Evolutionary conservation across 2,113 vertebrate genomes (phyloP), one percentile per base, ranked within the genome.

Genomic region (Ophiodon elongatus): DNA sequence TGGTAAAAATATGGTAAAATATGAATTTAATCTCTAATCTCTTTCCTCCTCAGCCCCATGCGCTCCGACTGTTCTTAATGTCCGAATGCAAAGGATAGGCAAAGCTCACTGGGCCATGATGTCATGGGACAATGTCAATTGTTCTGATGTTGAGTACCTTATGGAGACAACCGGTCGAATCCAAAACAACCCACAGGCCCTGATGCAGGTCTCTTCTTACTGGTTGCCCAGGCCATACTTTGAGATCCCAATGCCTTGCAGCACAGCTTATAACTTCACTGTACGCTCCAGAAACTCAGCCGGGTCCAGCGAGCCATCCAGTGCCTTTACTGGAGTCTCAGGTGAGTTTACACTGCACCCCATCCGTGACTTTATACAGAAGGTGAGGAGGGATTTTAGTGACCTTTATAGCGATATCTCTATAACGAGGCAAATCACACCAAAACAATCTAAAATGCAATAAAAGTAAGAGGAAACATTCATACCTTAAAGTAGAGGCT

Each of bases 211-310:
- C 23, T 71, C 89, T 1, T 96, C 95, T 45, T 96, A 96, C 78
- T 96, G 95, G 95, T 83, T 85, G 2, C 41, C 90, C 2, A 73
- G 64, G 59, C 60, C 65, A 5, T 95, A 92, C 83, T 96, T 95
- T 85, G 95, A 95, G 85, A 79, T 95, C 3, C 93, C 88, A 0
- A 66, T 96, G 45, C 95, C 95, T 9, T 95, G 95, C 79, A 94
- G 94, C 88, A 92, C 95, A 14, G 14, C 75, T 11, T 96, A 91
- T 65, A 91, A 84, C 29, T 47, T 95, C 13, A 93, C 93, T 0
- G 89, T 96, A 3, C 80, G 64, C 0, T 67, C 95, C 72, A 85
- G 86, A 76, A 96, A 95, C 85, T 27, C 70, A 2, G 95, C 81
- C 8, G 95, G 94, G 33, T 54, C 35, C 35, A 90, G 96, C 66